These are phyloP conservation scores for Galerucella nymphaeae DNA, from an alignment of 2,888 invertebrate species.

Conservation along the genomic window DNA sequence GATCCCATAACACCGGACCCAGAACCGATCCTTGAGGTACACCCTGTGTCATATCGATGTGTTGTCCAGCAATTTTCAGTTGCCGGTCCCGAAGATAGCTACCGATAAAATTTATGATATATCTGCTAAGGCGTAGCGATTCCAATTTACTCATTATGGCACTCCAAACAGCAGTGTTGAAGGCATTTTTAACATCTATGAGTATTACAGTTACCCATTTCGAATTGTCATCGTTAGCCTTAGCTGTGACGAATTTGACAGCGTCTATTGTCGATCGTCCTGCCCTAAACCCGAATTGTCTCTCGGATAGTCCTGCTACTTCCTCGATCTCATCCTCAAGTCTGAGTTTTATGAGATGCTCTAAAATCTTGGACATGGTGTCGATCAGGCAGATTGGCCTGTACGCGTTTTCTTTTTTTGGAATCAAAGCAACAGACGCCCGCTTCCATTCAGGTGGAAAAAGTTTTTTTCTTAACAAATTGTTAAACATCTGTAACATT, in stretches of 20 bases:
- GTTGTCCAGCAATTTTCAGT: background rate
- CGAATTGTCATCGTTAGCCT: background rate
- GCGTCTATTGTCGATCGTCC: conserved; percentile 21
- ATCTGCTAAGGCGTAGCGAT: background rate
- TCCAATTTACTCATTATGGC: background rate
- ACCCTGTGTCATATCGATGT: conserved; percentile 1
- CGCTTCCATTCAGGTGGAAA: conserved; percentile 6
- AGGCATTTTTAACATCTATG: conserved; percentile 27
- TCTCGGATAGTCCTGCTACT: conserved; percentile 14
- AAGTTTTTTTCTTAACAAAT: background rate
- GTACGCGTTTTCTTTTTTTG: background rate
- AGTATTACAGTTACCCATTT: conserved; percentile 1
- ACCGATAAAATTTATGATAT: background rate
- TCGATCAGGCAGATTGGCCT: conserved; percentile 20
- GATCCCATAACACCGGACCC: conserved; percentile 36
- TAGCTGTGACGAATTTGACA: background rate
- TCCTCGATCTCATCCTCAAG: conserved; percentile 25
- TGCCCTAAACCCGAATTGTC: conserved; percentile 32
- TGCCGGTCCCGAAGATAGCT: background rate
- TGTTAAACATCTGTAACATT: too few relatives aligned
- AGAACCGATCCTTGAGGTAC: conserved; percentile 28
- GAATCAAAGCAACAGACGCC: conserved; percentile 10
- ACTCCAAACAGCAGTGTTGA: conserved; percentile 5
- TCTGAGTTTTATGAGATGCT: conserved; percentile 24
- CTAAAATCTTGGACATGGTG: conserved; percentile 25